These are phyloP conservation scores for Cloeon dipterum DNA, from an alignment of 2,888 invertebrate species.

Conservation along the genomic window DNA sequence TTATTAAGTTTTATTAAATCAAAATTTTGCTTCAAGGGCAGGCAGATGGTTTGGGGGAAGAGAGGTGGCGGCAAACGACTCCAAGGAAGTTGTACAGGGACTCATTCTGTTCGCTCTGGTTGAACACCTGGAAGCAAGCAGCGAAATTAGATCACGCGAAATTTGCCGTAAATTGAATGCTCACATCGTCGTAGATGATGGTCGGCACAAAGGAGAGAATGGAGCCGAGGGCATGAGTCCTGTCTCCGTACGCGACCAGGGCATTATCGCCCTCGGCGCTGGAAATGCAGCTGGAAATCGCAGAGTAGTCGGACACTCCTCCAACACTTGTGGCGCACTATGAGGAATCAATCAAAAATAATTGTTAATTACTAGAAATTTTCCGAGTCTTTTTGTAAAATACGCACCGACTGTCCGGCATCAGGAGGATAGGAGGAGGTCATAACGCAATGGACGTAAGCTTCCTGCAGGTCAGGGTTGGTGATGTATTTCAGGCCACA, in stretches of 20 bases:
- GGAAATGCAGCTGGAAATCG: slow-evolving; percentile 15
- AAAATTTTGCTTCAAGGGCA: too few relatives aligned
- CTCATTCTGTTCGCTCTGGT: not conserved
- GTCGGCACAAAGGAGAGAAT: not conserved
- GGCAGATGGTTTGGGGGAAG: not conserved
- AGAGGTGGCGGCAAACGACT: not conserved
- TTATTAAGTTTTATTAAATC: too few relatives aligned
- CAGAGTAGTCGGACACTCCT: too few relatives aligned
- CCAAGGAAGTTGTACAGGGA: not conserved
- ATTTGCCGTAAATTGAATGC: too few relatives aligned
- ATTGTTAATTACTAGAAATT: too few relatives aligned
- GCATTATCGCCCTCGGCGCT: slow-evolving; percentile 14
- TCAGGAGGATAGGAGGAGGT: slow-evolving; percentile 15
- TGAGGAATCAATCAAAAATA: too few relatives aligned
- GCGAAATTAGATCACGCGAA: too few relatives aligned
- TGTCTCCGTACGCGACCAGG: not conserved
- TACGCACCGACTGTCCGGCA: slow-evolving; percentile 12
- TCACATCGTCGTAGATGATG: not conserved
- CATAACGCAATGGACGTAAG: slow-evolving; percentile 37
- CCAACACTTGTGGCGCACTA: too few relatives aligned
- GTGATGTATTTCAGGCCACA: slow-evolving; percentile 24
- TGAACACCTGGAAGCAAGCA: not conserved
- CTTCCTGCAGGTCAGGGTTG: slow-evolving; percentile 16
- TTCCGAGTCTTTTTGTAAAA: too few relatives aligned
- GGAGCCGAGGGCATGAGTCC: not conserved